Percentiles rank a stretch among this genome's conserved stretches.
These are phyloP conservation scores for Grus americana DNA, from an alignment of 2,113 vertebrate species.

Conservation along the genomic window DNA sequence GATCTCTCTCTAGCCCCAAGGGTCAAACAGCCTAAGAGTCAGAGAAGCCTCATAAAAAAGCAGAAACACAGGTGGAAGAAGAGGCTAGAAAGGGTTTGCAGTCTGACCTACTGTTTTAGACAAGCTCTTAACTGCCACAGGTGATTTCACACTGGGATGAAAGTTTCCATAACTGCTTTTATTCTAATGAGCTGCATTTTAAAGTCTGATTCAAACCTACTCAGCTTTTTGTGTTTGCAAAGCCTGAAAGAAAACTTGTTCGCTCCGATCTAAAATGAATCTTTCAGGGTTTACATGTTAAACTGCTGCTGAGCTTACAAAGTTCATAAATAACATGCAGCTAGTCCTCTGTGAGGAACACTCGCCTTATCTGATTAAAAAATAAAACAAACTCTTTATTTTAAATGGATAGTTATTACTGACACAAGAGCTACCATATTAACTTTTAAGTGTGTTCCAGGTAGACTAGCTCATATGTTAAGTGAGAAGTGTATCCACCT, in stretches of 20 bases:
- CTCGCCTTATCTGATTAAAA: background rate
- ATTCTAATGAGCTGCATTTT: background rate
- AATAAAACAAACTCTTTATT: background rate
- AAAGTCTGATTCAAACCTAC: conserved; percentile 32
- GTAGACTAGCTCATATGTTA: background rate
- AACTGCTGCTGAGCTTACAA: conserved; percentile 38
- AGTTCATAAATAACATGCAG: background rate
- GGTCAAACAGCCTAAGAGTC: background rate
- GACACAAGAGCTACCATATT: background rate
- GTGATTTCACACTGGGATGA: background rate
- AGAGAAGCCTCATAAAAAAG: background rate
- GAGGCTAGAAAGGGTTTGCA: background rate
- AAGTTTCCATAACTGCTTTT: background rate
- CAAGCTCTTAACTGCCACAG: background rate
- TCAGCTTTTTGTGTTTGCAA: conserved; percentile 13
- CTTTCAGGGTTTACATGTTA: background rate
- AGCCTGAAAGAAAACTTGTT: conserved; percentile 25
- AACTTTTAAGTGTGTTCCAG: background rate
- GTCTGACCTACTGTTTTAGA: background rate
- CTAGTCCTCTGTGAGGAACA: conserved; percentile 1
- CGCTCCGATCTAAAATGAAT: background rate
- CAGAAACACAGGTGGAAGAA: background rate
- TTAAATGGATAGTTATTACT: background rate
- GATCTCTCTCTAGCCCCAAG: background rate
- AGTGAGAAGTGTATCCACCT: background rate